Evolutionary conservation across 1,140 invertebrate genomes (phyloP).

Genomic region (Spodoptera frugiperda): DNA sequence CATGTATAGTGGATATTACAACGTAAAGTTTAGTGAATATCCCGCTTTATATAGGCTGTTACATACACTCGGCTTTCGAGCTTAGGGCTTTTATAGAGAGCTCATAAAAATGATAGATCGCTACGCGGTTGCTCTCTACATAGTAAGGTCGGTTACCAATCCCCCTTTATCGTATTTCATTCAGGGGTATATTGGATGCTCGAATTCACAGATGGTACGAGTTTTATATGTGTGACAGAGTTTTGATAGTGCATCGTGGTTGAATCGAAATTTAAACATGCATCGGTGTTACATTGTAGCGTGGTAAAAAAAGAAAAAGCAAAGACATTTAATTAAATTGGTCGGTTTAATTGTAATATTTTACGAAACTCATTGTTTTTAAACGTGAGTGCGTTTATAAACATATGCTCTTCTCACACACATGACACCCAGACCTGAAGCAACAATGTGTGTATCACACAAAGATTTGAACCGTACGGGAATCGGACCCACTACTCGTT

Average conservation of each 20-base stretch:
- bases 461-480: no score
- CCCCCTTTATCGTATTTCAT: conserved; percentile 50
- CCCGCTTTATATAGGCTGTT: conserved; percentile 64
- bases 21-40: conserved; percentile 65
- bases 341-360: no score
- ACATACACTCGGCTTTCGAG: conserved; percentile 73
- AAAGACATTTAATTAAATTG: no score
- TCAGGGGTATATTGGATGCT: conserved; percentile 22
- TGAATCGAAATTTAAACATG: neutral
- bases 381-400: no score
- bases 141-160: conserved; percentile 54
- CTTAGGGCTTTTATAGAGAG: conserved; percentile 72
- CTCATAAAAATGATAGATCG: conserved; percentile 79
- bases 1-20: conserved; percentile 64
- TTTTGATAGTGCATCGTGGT: conserved; percentile 6
- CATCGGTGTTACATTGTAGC: no score
- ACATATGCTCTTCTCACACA: no score
- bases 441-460: no score
- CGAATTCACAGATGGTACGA: neutral
- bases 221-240: conserved; percentile 15
- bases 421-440: no score
- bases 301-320: no score
- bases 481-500: no score
- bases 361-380: no score
- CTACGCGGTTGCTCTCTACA: conserved; percentile 56